Evolutionary conservation across 2,888 invertebrate genomes (phyloP), one percentile per base, ranked within the genome.

Genomic region (Augochlorella aurata): DNA sequence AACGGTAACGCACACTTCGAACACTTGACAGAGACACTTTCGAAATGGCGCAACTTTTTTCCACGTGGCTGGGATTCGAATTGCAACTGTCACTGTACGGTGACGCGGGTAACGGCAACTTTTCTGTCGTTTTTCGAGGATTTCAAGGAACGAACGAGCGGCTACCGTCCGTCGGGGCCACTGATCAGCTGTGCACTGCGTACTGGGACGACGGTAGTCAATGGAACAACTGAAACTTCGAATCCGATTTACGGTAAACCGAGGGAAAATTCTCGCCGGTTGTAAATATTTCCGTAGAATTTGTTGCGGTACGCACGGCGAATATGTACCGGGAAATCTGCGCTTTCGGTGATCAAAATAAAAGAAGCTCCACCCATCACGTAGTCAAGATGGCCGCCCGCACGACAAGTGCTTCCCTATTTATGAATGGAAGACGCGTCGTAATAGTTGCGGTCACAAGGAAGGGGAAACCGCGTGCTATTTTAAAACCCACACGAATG

Each of bases 171-270:
- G 88, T 87, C 88, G 86, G 69, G 85, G 84, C 88, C 89, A 90
- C 92, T 87, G 91, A 92, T 92, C 92, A 92, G 92, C 92, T 92
- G 92, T 92, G 91, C 89, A 90, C 92, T 92, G 89, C 89, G 89
- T 87, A 80, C 75, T 70, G 84, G 74, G 50, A 82, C 87, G 38
- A 68, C 82, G 58, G 38, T 70, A 44, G 63, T 85, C 87, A 82
- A 83, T 12, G 29, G 24, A 76, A 21, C 70, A 72, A 77, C 81
- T 76, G 29, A 44, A 63, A 38, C n/a, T 3, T 18, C n/a, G 38
- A 38, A 63, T 44, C 3, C 4, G 63, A n/a, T 44, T 12, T n/a
- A 18, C 38, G n/a, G 9, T 0, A 8, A 38, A n/a, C 10, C 63
- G n/a, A 3, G 8, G 18, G 18, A 18, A 38, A 63, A 0, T 38